Evolutionary conservation across 1,140 invertebrate genomes (phyloP).

Genomic region (Calephelis virginiensis): DNA sequence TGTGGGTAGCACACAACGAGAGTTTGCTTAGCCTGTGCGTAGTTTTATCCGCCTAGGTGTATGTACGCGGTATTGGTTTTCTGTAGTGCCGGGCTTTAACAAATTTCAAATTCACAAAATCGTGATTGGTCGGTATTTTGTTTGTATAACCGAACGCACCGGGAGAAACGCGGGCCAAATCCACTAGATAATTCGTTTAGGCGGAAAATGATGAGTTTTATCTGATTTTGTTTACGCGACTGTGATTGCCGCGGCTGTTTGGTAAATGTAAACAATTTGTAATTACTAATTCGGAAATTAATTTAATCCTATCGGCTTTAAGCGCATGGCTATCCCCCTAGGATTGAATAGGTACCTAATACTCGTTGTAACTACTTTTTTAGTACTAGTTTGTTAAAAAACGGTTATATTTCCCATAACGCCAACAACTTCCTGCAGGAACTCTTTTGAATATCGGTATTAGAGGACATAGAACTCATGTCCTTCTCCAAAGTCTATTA

Average conservation of each 20-base stretch:
- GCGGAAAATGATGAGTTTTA: conserved; percentile 68
- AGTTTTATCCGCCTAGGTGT: conserved; percentile 61
- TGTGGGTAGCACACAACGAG: conserved; percentile 50
- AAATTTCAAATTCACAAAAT: conserved; percentile 78
- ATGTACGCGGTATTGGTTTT: conserved; percentile 71
- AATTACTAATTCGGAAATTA: conserved; percentile 33
- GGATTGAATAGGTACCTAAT: background rate
- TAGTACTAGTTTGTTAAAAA: too few relatives aligned
- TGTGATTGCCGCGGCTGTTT: conserved; percentile 38
- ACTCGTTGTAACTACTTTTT: background rate
- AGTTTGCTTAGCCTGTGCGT: conserved; percentile 72
- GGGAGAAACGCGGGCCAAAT: conserved; percentile 54
- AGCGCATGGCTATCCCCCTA: background rate
- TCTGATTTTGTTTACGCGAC: conserved; percentile 58
- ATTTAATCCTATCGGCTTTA: conserved; percentile 26
- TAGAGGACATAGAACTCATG: too few relatives aligned
- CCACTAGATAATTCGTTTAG: conserved; percentile 69
- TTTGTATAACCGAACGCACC: conserved; percentile 68
- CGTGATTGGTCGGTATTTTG: conserved; percentile 76
- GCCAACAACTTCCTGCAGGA: too few relatives aligned
- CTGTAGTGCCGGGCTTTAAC: conserved; percentile 72
- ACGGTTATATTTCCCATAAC: too few relatives aligned
- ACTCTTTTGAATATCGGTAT: too few relatives aligned
- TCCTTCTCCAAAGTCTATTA: too few relatives aligned
- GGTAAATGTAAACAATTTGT: conserved; percentile 30